Evolutionary conservation across 2,113 vertebrate genomes (phyloP).

Genomic region (Cromileptes altivelis): DNA sequence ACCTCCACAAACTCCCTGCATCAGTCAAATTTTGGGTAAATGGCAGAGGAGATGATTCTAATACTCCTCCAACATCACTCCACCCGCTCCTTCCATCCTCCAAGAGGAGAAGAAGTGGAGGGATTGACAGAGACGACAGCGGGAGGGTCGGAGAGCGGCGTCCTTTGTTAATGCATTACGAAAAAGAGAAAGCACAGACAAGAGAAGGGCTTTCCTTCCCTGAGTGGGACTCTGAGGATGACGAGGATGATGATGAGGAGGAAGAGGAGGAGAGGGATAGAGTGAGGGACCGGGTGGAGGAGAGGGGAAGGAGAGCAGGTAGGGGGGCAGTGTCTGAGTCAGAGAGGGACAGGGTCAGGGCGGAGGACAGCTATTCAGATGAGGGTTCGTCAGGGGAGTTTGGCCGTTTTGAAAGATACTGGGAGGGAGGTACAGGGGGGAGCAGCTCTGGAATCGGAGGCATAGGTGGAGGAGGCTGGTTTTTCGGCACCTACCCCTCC

Average conservation of each 20-base stretch:
- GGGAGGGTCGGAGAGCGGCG: conserved; percentile 81
- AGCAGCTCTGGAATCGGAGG: conserved; percentile 82
- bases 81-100: conserved; percentile 82
- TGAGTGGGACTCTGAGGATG: conserved; percentile 87
- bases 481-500: conserved; percentile 92
- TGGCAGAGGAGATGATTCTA: conserved; percentile 76
- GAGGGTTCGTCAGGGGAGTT: conserved; percentile 86
- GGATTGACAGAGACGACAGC: conserved; percentile 76
- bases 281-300: conserved; percentile 69
- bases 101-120: conserved; percentile 82
- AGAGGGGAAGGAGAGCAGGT: conserved; percentile 74
- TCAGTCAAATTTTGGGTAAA: conserved; percentile 88
- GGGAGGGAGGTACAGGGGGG: conserved; percentile 87
- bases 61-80: conserved; percentile 79
- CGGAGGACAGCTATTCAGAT: conserved; percentile 86
- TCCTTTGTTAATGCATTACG: conserved; percentile 85
- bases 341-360: conserved; percentile 82
- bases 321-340: conserved; percentile 84
- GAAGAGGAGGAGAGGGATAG: conserved; percentile 75
- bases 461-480: conserved; percentile 87
- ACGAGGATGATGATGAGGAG: conserved; percentile 72
- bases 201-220: conserved; percentile 86
- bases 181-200: conserved; percentile 83
- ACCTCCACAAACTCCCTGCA: conserved; percentile 86
- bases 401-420: conserved; percentile 90